These are phyloP conservation scores for Heliconius aoede DNA, from an alignment of 2,888 invertebrate species.

Conservation along the genomic window DNA sequence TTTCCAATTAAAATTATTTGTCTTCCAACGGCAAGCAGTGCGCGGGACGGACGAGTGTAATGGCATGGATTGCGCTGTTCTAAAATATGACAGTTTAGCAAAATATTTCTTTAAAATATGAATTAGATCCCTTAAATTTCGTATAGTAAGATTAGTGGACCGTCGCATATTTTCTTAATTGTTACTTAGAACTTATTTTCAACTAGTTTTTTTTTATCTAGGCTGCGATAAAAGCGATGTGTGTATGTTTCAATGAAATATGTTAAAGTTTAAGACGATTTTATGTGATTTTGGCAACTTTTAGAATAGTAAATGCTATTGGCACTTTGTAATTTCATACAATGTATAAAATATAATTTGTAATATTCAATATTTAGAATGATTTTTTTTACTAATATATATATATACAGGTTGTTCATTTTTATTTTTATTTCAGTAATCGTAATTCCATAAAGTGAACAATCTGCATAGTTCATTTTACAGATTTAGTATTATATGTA, in stretches of 20 bases:
- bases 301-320: conserved; percentile 11
- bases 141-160: conserved; percentile 20
- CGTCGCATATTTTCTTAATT: conserved; percentile 20
- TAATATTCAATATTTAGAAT: background rate
- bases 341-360: background rate
- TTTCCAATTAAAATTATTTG: conserved; percentile 46
- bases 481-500: background rate
- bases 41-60: conserved; percentile 48
- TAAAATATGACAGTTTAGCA: conserved; percentile 32
- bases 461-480: background rate
- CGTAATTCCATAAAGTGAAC: background rate
- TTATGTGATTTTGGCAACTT: background rate
- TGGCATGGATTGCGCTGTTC: conserved; percentile 43
- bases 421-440: background rate
- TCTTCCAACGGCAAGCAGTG: conserved; percentile 47
- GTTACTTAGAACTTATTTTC: background rate
- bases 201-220: background rate
- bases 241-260: background rate
- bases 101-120: conserved; percentile 31
- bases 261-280: background rate
- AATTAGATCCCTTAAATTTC: conserved; percentile 20
- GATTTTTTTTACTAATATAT: background rate
- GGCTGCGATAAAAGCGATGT: conserved; percentile 6
- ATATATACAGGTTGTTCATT: conserved; percentile 1
- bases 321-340: conserved; percentile 19